Evolutionary conservation across 2,797 vertebrate species (phyloP).

Genomic region (Vultur gryphus): DNA sequence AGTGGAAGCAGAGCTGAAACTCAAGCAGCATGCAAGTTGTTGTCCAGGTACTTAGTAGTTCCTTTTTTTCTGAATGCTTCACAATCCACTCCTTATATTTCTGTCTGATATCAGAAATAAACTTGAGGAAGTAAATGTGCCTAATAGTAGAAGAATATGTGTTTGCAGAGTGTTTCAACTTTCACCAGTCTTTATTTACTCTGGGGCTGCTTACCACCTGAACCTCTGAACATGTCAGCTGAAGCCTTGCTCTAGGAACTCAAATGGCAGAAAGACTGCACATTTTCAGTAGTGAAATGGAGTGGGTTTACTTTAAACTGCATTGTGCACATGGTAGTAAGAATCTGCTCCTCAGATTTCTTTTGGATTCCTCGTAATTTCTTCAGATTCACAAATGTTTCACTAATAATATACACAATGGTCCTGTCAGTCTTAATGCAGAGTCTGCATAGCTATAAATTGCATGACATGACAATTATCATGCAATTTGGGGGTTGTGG

Average conservation of each 20-base stretch:
- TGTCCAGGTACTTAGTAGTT: not conserved
- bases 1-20: not conserved
- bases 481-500: constrained; percentile 39
- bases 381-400: constrained; percentile 3
- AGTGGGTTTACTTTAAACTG: not conserved
- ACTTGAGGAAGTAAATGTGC: not conserved
- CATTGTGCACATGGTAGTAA: not conserved
- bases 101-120: not conserved
- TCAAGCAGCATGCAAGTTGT: not conserved
- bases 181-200: not conserved
- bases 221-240: not conserved
- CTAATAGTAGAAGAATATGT: not conserved
- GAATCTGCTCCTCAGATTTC: not conserved
- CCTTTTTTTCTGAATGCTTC: not conserved
- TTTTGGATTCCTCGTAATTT: not conserved
- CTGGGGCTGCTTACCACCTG: not conserved
- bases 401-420: constrained; percentile 13
- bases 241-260: not conserved
- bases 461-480: constrained; percentile 47
- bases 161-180: not conserved
- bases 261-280: not conserved
- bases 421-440: not conserved
- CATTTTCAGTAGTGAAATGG: not conserved
- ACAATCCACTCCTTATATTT: not conserved
- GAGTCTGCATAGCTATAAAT: constrained; percentile 24